Percentiles rank a stretch among this genome's conserved stretches.
Conservation (phyloP, 1,140 invertebrate genomes). For the Galendromus occidentalis region DNA sequence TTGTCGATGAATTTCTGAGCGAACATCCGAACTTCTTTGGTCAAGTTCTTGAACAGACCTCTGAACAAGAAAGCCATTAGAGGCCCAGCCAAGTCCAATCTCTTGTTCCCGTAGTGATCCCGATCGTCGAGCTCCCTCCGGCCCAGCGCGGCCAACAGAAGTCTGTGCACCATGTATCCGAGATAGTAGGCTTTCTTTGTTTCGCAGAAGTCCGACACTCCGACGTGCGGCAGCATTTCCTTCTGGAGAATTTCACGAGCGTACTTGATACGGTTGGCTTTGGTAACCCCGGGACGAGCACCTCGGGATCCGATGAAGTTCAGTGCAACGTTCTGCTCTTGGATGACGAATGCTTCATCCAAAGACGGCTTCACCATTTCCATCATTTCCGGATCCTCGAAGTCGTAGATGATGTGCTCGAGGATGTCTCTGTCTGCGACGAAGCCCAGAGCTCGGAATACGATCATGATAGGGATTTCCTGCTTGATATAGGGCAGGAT, state of each 20-base stretch:
- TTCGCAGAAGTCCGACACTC: conserved; percentile 95
- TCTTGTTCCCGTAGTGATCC: conserved; percentile 98
- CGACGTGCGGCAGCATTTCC: conserved; percentile 97
- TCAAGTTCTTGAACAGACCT: conserved; percentile 65
- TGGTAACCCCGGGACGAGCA: conserved; percentile 86
- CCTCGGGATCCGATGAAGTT: conserved; percentile 95
- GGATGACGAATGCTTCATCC: conserved; percentile 97
- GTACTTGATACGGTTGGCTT: conserved; percentile 96
- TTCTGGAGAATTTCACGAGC: conserved; percentile 96
- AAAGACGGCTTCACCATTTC: conserved; percentile 97
- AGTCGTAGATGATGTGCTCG: conserved; percentile 97
- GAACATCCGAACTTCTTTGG: conserved; percentile 90
- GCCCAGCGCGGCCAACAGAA: conserved; percentile 79
- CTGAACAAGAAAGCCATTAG: conserved; percentile 62
- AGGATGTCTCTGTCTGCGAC: conserved; percentile 95
- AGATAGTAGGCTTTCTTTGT: conserved; percentile 97
- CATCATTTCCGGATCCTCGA: conserved; percentile 99
- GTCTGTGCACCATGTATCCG: conserved; percentile 91
- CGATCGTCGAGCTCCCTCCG: conserved; percentile 87
- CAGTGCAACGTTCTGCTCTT: conserved; percentile 92
- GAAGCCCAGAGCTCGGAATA: conserved; percentile 85
- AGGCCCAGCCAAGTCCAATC: conserved; percentile 88
- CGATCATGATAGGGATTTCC: conserved; percentile 98
- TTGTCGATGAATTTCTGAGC: conserved; percentile 97
- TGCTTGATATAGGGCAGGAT: conserved; percentile 96